These are phyloP conservation scores for Seladonia tumulorum DNA, from an alignment of 2,888 invertebrate species.

Conservation along the genomic window DNA sequence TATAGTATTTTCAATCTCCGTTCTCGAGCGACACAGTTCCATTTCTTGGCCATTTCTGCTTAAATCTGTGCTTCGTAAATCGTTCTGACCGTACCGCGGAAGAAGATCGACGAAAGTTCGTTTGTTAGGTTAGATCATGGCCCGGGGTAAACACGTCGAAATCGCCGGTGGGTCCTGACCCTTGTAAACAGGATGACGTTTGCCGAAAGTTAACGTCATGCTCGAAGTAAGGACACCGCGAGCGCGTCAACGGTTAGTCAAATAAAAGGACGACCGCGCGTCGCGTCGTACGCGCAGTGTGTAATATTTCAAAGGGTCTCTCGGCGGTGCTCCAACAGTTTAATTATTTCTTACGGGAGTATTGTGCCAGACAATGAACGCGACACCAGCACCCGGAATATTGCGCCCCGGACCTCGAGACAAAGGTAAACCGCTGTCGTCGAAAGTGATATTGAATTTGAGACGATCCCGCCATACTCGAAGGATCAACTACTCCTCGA, in stretches of 20 bases:
- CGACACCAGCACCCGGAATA: not conserved
- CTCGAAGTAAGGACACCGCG: conserved; percentile 30
- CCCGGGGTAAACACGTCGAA: conserved; percentile 4
- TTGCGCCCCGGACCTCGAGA: conserved; percentile 22
- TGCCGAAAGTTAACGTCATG: not conserved
- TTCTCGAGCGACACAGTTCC: not conserved
- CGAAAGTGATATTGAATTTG: not conserved
- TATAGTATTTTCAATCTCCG: not conserved
- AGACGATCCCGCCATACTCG: not conserved
- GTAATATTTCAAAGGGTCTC: conserved; percentile 46
- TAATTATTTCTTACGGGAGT: conserved; percentile 45
- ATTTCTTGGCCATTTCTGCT: not conserved
- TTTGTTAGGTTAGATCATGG: not conserved
- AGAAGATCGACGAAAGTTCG: not conserved
- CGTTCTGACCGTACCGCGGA: not conserved
- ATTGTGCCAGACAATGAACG: conserved; percentile 15
- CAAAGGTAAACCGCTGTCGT: not conserved
- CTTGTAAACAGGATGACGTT: not conserved
- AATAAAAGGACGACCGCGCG: conserved; percentile 21
- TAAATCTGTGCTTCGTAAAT: not conserved
- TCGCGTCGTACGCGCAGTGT: not conserved
- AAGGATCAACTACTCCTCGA: not conserved
- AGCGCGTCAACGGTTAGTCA: not conserved
- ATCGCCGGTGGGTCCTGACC: not conserved
- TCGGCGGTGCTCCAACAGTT: conserved; percentile 23